Conservation (phyloP, 2,113 vertebrate genomes). For the Triplophysa tibetana region DNA sequence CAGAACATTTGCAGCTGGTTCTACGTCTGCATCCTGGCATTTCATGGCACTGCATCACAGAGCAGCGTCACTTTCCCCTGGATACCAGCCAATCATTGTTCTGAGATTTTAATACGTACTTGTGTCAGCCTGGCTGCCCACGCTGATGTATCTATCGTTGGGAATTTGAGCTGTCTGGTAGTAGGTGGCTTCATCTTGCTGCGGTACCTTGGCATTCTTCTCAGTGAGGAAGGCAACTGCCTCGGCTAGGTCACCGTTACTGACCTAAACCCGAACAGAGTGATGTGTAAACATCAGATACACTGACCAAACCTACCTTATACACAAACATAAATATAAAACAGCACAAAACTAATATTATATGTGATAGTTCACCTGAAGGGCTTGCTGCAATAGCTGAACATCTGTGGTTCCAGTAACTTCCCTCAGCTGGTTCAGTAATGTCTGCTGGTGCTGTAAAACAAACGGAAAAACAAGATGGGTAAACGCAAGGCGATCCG, state of each 20-base stretch:
- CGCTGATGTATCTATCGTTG: conserved; percentile 95
- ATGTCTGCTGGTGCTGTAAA: conserved; percentile 90
- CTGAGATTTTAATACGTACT: conserved; percentile 76
- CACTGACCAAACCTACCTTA: not conserved
- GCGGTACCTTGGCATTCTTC: conserved; percentile 91
- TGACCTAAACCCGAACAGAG: conserved; percentile 75
- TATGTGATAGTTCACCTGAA: conserved; percentile 80
- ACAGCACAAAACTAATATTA: not conserved
- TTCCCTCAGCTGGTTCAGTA: conserved; percentile 96
- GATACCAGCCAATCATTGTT: conserved; percentile 13
- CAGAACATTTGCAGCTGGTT: not conserved
- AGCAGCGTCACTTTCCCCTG: conserved; percentile 10
- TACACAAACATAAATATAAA: too few species aligned
- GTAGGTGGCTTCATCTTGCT: conserved; percentile 89
- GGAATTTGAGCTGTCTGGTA: conserved; percentile 91
- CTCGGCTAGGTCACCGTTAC: conserved; percentile 93
- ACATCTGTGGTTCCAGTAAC: conserved; percentile 96
- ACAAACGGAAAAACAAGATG: conserved; percentile 1
- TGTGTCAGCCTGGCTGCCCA: conserved; percentile 95
- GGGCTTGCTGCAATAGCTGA: conserved; percentile 93
- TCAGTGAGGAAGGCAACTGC: conserved; percentile 93
- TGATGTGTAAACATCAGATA: not conserved
- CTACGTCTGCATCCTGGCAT: conserved; percentile 9
- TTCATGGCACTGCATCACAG: conserved; percentile 9
- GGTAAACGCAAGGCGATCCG: not conserved